Evolutionary conservation across 2,113 vertebrate genomes (phyloP), one percentile per base, ranked within the genome.

Genomic region (Cynopterus brachyotis): DNA sequence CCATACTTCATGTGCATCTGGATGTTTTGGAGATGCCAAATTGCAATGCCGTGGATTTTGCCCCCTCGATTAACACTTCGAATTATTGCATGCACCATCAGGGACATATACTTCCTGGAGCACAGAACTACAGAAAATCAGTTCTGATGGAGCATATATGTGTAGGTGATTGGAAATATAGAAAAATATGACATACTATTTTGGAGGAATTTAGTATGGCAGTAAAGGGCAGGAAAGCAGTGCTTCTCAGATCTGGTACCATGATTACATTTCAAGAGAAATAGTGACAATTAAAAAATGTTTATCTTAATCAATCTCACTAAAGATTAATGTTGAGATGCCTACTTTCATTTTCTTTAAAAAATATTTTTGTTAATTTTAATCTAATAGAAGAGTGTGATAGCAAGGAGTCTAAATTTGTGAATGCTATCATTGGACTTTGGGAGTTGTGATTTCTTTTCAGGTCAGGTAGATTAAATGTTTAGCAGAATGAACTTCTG

Each of bases 401-500:
- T 50, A 47, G 47, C 45, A 89, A 57, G 28, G 35, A 94, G 83
- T 0, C 6, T 85, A 73, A 84, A 13, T 85, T 67, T 85, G 20
- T 82, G 17, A 96, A 69, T 59, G 59, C 5, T 35, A 1, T 96
- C 22, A 62, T 83, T 24, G 75, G 24, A 60, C 3, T 0, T 4
- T 66, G 57, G 82, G 26, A n/a, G n/a, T 24, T 94, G 42, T 69
- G 35, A 89, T 73, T 73, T 55, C 69, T 84, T 93, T 59, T 80
- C 81, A 59, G 72, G 24, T 84, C 85, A 79, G 66, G 53, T 78
- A 69, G 37, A 45, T 55, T 42, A 42, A 24, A 53, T 66, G 26
- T 87, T 95, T 17, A 35, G 64, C 24, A 92, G 35, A 73, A 91
- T 85, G 67, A 66, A 82, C 69, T 85, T 94, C 62, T 11, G 64